Conservation (phyloP, 2,888 invertebrate species). For the Euplagia quadripunctaria region DNA sequence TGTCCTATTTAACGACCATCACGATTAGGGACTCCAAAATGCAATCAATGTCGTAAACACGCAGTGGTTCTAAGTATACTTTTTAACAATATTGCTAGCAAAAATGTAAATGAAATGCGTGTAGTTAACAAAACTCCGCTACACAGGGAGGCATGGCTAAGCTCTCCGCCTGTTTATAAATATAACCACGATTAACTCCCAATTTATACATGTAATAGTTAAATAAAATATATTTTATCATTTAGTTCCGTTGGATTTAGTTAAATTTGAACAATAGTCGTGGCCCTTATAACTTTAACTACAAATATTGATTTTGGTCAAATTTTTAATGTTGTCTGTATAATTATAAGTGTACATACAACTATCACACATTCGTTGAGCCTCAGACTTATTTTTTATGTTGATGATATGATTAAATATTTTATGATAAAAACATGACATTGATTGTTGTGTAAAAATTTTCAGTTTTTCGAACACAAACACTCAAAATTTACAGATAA, state of each 20-base stretch:
- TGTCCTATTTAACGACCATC: background rate
- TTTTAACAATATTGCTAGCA: background rate
- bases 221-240: background rate
- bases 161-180: background rate
- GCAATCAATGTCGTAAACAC: too few species aligned
- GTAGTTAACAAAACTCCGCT: background rate
- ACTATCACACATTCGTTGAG: background rate
- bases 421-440: too few species aligned
- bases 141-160: background rate
- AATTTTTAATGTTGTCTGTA: too few species aligned
- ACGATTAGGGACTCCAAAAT: background rate
- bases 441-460: too few species aligned
- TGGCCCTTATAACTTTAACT: background rate
- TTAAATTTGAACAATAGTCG: background rate
- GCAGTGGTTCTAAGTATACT: background rate
- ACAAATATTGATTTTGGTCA: background rate
- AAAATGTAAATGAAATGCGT: background rate
- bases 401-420: too few species aligned
- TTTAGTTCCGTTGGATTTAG: background rate
- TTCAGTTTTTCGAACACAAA: too few species aligned
- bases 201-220: background rate
- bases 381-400: background rate
- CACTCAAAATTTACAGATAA: too few species aligned
- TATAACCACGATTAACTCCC: background rate
- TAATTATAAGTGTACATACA: too few species aligned